Percentiles rank a stretch among this genome's conserved stretches.
Conservation (phyloP, 2,888 invertebrate species). For the Cryptocheilus praepositus region DNA sequence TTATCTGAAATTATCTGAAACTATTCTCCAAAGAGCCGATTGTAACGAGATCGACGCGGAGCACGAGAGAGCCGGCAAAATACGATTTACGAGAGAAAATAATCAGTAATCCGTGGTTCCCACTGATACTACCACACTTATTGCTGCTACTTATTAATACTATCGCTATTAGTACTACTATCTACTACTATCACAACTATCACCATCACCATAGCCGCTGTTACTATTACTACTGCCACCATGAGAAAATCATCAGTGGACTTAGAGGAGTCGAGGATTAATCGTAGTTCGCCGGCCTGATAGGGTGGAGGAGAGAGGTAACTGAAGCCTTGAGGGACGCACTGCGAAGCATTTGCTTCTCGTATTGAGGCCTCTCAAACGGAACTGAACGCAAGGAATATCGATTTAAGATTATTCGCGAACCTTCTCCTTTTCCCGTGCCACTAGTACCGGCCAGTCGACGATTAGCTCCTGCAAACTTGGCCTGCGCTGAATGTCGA, state of each 20-base stretch:
- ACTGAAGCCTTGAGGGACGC: constrained; percentile 45
- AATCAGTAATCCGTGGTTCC: too few relatives aligned
- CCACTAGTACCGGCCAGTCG: constrained; percentile 86
- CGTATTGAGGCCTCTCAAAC: constrained; percentile 40
- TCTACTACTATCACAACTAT: too few relatives aligned
- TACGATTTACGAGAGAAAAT: constrained; percentile 6
- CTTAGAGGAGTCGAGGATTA: too few relatives aligned
- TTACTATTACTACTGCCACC: neutral
- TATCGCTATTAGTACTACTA: too few relatives aligned
- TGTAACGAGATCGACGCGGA: constrained; percentile 2
- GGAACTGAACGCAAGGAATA: constrained; percentile 47
- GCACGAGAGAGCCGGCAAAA: constrained; percentile 23
- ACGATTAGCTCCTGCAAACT: constrained; percentile 84
- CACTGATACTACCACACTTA: too few relatives aligned
- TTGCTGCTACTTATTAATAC: too few relatives aligned
- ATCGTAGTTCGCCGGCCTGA: constrained; percentile 31
- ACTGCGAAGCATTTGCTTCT: constrained; percentile 34
- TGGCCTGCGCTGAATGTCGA: constrained; percentile 82
- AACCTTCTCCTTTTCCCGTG: constrained; percentile 82
- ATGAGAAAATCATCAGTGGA: too few relatives aligned
- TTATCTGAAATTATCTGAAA: too few relatives aligned
- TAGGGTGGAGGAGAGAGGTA: constrained; percentile 18
- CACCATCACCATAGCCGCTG: too few relatives aligned
- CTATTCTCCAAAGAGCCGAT: too few relatives aligned
- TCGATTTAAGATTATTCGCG: constrained; percentile 72